These are phyloP conservation scores for Peromyscus leucopus DNA, from an alignment of 2,113 vertebrate genomes.

Conservation along the genomic window DNA sequence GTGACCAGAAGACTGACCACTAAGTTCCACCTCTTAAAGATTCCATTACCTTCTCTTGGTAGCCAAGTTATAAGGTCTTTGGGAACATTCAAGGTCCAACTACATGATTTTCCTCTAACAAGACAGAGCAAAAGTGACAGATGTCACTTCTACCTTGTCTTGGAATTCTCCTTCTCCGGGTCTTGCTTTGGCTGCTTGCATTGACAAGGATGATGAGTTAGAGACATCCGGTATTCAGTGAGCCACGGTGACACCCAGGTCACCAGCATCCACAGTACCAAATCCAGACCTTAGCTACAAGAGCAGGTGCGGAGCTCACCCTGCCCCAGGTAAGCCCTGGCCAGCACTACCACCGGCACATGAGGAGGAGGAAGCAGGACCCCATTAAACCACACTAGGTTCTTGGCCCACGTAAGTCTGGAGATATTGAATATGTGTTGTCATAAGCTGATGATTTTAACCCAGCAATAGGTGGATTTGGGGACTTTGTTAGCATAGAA, in stretches of 20 bases:
- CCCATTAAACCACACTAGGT: neutral
- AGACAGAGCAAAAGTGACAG: neutral
- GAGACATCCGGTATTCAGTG: neutral
- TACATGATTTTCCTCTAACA: neutral
- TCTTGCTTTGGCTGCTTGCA: neutral
- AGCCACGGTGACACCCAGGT: neutral
- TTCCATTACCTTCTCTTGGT: neutral
- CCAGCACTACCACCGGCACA: neutral
- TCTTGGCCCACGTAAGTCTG: neutral
- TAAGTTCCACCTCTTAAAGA: neutral
- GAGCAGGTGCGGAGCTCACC: neutral
- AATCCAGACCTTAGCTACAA: rapidly evolving
- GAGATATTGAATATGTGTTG: neutral
- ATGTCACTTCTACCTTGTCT: neutral
- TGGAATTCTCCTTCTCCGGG: neutral
- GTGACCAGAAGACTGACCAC: neutral
- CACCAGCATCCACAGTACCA: neutral
- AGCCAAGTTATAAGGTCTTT: neutral
- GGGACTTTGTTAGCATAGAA: neutral
- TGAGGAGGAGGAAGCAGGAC: neutral
- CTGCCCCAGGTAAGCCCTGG: neutral
- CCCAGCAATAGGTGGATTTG: neutral
- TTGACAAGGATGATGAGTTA: neutral
- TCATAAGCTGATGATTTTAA: neutral
- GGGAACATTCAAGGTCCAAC: neutral